Base-by-base conservation (phyloP, 2,797 vertebrate genomes). In the Gastrophryne carolinensis region DNA sequence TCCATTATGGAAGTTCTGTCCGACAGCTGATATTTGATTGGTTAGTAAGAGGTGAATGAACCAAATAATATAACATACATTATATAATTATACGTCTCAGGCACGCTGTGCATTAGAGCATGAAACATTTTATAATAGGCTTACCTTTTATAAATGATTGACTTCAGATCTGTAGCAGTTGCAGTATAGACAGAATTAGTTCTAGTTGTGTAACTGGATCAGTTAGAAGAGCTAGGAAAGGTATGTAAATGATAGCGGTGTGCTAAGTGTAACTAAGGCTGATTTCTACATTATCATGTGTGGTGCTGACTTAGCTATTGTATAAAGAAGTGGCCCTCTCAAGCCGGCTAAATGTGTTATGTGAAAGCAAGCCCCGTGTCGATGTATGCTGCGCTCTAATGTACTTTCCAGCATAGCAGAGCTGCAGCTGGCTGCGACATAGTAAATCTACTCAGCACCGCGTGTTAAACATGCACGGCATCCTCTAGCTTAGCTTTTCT, bases 291-390 rank as follows among this genome's bases (percentile, higher is more conserved):
- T 41, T 78, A 50, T 72, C 68, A 72, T 60, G 52, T 26, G 66
- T 58, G 61, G 61, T 78, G 68, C 75, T 78, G 75, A 78, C 61
- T 78, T 72, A 57, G 75, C 75, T 78, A 78, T 65, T 78, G 65
- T 72, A 78, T 72, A 27, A 65, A 37, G 72, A 78, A 32, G 32
- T 34, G 41, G 26, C 30, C 30, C 29, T 44, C 58, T 57, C 50
- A 19, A 9, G 53, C n/a, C 75, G 60, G 70, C 75, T 68, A 30
- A 19, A 39, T 65, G 44, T 64, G 47, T 63, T 58, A 15, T 30
- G 57, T 39, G 3, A 26, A 72, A 57, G 35, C 34, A 10, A 35
- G 15, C 17, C 19, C 30, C n/a, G 49, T 67, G 30, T 29, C 52
- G 63, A 1, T 66, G 24, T 35, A 56, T 53, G 65, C 39, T 41